Conservation (phyloP, 2,797 vertebrate species). For the Momotus momota region DNA sequence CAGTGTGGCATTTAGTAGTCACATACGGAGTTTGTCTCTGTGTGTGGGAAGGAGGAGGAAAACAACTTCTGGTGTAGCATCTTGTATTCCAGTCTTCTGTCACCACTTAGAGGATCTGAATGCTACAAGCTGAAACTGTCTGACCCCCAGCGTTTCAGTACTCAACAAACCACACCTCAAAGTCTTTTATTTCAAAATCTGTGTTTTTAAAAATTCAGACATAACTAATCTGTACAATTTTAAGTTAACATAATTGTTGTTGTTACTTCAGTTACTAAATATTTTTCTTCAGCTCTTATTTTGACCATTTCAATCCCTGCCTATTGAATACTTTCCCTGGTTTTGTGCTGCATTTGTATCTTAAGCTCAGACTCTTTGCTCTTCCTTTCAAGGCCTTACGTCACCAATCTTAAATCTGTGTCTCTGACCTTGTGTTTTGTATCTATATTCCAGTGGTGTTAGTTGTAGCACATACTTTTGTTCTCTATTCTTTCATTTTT, state of each 20-base stretch:
- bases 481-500: background rate
- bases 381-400: background rate
- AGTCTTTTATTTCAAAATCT: background rate
- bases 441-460: background rate
- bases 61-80: background rate
- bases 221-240: background rate
- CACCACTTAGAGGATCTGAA: background rate
- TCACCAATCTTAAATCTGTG: background rate
- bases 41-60: background rate
- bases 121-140: background rate
- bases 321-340: background rate
- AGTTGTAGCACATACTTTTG: background rate
- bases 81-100: background rate
- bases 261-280: background rate
- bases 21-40: fast-evolving
- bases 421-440: background rate
- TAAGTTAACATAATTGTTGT: background rate
- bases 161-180: background rate
- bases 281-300: background rate
- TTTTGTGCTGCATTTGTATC: background rate
- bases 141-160: background rate
- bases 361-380: background rate
- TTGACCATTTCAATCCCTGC: background rate
- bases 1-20: background rate
- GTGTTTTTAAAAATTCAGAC: background rate